phyloP scores from a whole-genome alignment of 2,888 invertebrate genomes.

The Acanthococcus lagerstroemiae region DNA sequence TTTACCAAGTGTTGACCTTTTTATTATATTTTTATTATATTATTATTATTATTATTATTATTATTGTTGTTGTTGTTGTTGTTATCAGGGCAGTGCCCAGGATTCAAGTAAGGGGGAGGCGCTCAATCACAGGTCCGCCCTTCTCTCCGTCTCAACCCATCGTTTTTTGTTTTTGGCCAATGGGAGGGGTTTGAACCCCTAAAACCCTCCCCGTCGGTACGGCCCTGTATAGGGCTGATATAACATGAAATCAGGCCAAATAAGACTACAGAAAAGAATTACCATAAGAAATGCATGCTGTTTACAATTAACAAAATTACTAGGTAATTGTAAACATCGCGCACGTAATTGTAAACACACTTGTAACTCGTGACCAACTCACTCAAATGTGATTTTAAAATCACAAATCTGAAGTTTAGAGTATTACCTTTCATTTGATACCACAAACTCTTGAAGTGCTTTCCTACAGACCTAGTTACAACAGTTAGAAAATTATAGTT shows the following conservation, averaged over 20 bases:
- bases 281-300: background rate
- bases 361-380: background rate
- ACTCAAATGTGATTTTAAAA: background rate
- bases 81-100: too few relatives aligned
- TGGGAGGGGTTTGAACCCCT: too few relatives aligned
- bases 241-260: background rate
- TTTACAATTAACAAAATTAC: background rate
- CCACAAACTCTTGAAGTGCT: background rate
- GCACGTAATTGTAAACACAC: background rate
- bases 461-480: background rate
- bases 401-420: background rate
- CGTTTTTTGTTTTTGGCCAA: too few relatives aligned
- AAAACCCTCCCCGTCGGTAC: too few relatives aligned
- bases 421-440: background rate
- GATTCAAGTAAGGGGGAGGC: too few relatives aligned
- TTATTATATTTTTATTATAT: too few relatives aligned
- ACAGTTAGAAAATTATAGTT: background rate
- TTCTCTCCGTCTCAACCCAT: too few relatives aligned
- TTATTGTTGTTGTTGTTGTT: too few relatives aligned
- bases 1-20: too few relatives aligned
- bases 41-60: too few relatives aligned
- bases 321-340: background rate
- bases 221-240: background rate
- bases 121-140: too few relatives aligned
- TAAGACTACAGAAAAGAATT: background rate